phyloP scores from a whole-genome alignment of 2,797 vertebrate species.

The Spinibarbus caldwelli region DNA sequence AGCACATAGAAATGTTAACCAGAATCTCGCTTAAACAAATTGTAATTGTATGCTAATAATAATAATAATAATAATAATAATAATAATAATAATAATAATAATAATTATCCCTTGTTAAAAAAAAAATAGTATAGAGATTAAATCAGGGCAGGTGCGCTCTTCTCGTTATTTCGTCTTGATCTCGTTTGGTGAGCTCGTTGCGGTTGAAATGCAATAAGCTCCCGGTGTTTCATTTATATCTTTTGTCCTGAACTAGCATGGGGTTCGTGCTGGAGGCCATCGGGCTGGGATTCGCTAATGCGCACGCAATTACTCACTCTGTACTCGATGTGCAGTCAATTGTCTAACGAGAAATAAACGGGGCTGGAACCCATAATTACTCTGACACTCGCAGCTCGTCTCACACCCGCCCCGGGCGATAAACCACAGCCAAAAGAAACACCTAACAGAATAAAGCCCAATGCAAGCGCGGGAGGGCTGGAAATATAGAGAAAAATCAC shows the following conservation, averaged over 20 bases:
- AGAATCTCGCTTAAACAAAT: background rate
- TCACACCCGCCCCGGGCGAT: slow-evolving; percentile 74
- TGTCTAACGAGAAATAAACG: slow-evolving; percentile 87
- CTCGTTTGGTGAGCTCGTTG: slow-evolving; percentile 73
- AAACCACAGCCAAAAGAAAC: slow-evolving; percentile 54
- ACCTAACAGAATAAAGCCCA: slow-evolving; percentile 68
- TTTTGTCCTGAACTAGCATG: slow-evolving; percentile 80
- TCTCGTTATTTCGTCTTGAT: slow-evolving; percentile 70
- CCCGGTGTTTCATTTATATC: slow-evolving; percentile 81
- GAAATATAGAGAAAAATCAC: background rate
- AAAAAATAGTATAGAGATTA: slow-evolving; percentile 57
- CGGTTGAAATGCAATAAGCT: slow-evolving; percentile 83
- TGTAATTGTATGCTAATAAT: background rate
- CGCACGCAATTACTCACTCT: slow-evolving; percentile 89
- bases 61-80: slow-evolving; percentile 47
- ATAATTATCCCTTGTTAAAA: slow-evolving; percentile 54
- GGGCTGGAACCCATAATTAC: slow-evolving; percentile 83
- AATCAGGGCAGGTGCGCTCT: slow-evolving; percentile 65
- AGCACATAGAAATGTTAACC: slow-evolving; percentile 61
- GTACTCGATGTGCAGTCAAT: slow-evolving; percentile 83
- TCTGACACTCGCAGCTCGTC: slow-evolving; percentile 83
- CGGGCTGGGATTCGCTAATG: slow-evolving; percentile 83
- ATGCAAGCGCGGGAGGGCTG: slow-evolving; percentile 34
- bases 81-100: slow-evolving; percentile 65
- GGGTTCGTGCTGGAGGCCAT: slow-evolving; percentile 81